Percentiles rank a stretch among this genome's conserved stretches.
phyloP scores from a whole-genome alignment of 2,113 vertebrate genomes.

The Panurus biarmicus region DNA sequence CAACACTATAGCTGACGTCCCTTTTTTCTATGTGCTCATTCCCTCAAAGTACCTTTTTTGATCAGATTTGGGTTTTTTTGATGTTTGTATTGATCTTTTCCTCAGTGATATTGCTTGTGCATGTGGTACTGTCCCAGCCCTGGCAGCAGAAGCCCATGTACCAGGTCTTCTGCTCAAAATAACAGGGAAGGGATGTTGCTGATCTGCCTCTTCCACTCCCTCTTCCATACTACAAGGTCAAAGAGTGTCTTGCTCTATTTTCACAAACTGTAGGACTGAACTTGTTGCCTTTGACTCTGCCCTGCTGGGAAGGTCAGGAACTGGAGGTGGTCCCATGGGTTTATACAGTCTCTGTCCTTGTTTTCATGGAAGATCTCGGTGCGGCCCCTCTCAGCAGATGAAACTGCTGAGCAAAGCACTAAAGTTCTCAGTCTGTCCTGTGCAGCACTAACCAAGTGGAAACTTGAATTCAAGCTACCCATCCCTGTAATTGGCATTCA shows the following conservation, averaged over 20 bases:
- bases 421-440: not conserved
- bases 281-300: not conserved
- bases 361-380: not conserved
- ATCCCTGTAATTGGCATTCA: not conserved
- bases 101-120: not conserved
- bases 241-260: not conserved
- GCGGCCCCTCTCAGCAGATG: not conserved
- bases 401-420: not conserved
- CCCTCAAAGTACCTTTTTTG: not conserved
- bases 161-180: not conserved
- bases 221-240: not conserved
- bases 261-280: not conserved
- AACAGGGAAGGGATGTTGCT: not conserved
- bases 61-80: not conserved
- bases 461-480: not conserved
- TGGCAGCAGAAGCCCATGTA: rapidly evolving
- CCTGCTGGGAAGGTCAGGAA: not conserved
- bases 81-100: not conserved
- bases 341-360: not conserved
- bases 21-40: not conserved
- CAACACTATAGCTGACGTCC: not conserved
- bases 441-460: not conserved
- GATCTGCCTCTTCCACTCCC: not conserved
- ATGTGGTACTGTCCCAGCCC: not conserved
- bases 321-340: not conserved